Base-by-base conservation (phyloP, 2,888 invertebrate species). In the Melieria crassipennis region DNA sequence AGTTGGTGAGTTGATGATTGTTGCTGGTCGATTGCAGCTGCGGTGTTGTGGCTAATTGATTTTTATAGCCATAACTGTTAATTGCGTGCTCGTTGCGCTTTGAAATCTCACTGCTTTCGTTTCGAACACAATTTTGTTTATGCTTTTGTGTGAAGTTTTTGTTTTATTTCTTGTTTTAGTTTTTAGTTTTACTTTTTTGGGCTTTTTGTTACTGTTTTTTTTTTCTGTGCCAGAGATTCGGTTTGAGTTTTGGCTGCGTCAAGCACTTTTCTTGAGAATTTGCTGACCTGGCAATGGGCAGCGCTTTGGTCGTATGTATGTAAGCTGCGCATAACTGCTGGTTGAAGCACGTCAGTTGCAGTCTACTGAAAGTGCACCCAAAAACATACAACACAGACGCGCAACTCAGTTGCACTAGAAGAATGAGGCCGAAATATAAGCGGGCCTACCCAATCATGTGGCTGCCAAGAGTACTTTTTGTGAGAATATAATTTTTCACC, bases 201-300 rank as follows among this genome's bases (percentile, higher is more conserved):
- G 9, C 11, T 50, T 50, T 50, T 50, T 50, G 10, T 50, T 50
- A 50, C 11, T 50, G 7, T 50, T 50, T 50, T 10, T 50, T 10
- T 50, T 10, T n/a, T 7, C 11, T 7, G 6, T 7, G 13, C 11
- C 4, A 52, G 6, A 7, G 7, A 7, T 52, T 7, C 52, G 11
- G 52, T 9, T 52, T 9, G 11, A 52, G 5, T n/a, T 46, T 61
- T 65, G 46, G 50, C 65, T 13, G 55, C n/a, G 60, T 57, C 42
- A 43, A 10, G 46, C 11, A 55, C 46, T 45, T 47, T 63, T 64
- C 50, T 60, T 50, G 55, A 47, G 60, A 65, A 69, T 57, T 30
- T 57, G 72, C 72, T 69, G 69, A 65, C 13, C 63, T n/a, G 30
- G 42, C 66, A 48, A 30, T 52, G 58, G n/a, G 52, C 1, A 52